Evolutionary conservation across 2,797 vertebrate genomes (phyloP).

Genomic region (Sebastiscus tertius): DNA sequence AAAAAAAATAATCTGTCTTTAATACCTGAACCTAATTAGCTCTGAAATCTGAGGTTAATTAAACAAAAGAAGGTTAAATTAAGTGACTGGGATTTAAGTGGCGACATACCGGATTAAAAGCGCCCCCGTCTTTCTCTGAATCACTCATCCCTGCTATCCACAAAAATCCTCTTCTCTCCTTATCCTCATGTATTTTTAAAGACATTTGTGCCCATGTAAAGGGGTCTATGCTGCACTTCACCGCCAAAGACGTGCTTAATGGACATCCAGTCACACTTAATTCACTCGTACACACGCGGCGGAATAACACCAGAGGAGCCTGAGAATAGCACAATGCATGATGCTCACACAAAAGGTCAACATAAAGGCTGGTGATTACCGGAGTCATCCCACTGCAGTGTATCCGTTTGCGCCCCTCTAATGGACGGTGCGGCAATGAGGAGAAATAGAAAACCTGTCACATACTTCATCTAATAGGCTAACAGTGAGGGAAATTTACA

Average conservation of each 20-base stretch:
- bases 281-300: not conserved
- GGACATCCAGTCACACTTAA: not conserved
- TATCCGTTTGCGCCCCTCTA: conserved; percentile 38
- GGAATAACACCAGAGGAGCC: not conserved
- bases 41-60: conserved; percentile 82
- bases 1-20: conserved; percentile 66
- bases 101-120: conserved; percentile 72
- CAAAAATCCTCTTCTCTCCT: conserved; percentile 52
- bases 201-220: conserved; percentile 14
- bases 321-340: not conserved
- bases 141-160: conserved; percentile 60
- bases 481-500: conserved; percentile 51
- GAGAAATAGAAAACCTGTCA: conserved; percentile 63
- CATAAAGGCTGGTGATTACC: conserved; percentile 46
- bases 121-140: conserved; percentile 62
- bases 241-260: not conserved
- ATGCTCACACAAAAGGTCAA: conserved; percentile 48
- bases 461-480: conserved; percentile 49
- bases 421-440: conserved; percentile 25
- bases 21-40: conserved; percentile 83
- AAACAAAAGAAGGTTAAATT: conserved; percentile 83
- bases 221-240: not conserved
- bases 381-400: conserved; percentile 29
- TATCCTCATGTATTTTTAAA: conserved; percentile 39
- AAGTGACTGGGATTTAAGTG: conserved; percentile 80